Evolutionary conservation across 2,113 vertebrate species (phyloP).

Genomic region (Australoheros scitulus): DNA sequence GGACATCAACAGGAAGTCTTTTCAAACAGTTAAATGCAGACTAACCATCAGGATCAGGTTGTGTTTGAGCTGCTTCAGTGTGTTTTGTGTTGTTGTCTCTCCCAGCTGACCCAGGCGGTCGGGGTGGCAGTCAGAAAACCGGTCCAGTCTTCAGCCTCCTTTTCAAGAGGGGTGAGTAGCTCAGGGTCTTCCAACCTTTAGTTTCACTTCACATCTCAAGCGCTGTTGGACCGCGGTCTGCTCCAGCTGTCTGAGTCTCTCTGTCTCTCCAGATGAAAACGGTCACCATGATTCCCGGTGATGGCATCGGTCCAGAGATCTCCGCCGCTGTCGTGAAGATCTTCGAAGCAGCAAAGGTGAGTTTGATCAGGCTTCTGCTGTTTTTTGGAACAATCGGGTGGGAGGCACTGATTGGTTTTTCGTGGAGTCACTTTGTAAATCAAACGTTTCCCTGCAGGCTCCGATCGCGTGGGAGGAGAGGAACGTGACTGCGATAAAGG

Average conservation of each 20-base stretch:
- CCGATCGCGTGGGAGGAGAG: conserved; percentile 94
- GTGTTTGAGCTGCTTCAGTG: neutral
- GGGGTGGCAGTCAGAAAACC: conserved; percentile 19
- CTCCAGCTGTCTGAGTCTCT: neutral
- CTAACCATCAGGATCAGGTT: neutral
- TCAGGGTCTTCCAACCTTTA: neutral
- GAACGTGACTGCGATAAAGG: conserved; percentile 91
- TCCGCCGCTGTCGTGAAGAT: conserved; percentile 65
- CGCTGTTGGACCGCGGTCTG: neutral
- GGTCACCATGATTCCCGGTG: conserved; percentile 68
- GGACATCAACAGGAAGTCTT: neutral
- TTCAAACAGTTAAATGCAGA: neutral
- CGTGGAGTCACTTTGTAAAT: neutral
- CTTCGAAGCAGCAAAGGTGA: conserved; percentile 68
- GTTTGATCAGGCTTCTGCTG: neutral
- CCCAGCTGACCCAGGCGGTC: conserved; percentile 60
- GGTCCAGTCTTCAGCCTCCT: conserved; percentile 14
- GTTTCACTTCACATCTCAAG: neutral
- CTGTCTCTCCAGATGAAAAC: conserved; percentile 58
- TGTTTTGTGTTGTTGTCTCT: neutral
- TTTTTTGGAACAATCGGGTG: neutral
- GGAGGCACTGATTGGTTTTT: neutral
- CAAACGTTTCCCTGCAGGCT: conserved; percentile 69
- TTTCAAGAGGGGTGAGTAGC: conserved; percentile 66
- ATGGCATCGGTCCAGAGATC: conserved; percentile 74